Conservation (phyloP, 2,888 invertebrate genomes). For the Trisateles emortualis region DNA sequence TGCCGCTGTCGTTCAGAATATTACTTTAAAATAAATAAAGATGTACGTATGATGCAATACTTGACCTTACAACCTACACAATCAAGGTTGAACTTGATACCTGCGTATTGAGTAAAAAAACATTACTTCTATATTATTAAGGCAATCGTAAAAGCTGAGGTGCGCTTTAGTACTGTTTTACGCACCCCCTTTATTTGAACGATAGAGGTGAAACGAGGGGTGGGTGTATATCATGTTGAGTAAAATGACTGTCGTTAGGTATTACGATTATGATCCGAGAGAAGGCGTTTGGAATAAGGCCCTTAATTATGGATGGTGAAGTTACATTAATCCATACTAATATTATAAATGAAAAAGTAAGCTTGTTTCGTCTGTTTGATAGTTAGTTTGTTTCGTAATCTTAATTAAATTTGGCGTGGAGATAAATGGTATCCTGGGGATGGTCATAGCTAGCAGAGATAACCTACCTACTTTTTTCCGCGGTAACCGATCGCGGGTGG, state of each 20-base stretch:
- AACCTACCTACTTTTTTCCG: too few species aligned
- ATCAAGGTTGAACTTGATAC: neutral
- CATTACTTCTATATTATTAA: neutral
- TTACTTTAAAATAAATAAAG: neutral
- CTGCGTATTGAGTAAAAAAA: neutral
- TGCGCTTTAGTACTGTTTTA: neutral
- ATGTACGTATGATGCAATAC: neutral
- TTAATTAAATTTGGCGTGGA: too few species aligned
- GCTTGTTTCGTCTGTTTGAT: too few species aligned
- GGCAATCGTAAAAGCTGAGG: neutral
- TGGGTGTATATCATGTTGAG: neutral
- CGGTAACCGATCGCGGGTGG: too few species aligned
- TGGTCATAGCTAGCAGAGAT: too few species aligned
- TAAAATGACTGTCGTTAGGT: neutral
- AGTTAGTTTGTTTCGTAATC: too few species aligned
- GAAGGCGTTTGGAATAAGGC: too few species aligned
- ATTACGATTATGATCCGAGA: neutral
- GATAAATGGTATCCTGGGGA: too few species aligned
- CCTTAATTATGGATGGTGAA: too few species aligned
- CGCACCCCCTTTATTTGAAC: neutral
- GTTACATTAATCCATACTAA: too few species aligned
- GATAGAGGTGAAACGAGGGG: neutral
- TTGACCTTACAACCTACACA: neutral
- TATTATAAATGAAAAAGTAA: too few species aligned
- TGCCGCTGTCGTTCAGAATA: too few species aligned